These are phyloP conservation scores for Rousettus leschenaultii DNA, from an alignment of 2,113 vertebrate genomes.

Conservation along the genomic window DNA sequence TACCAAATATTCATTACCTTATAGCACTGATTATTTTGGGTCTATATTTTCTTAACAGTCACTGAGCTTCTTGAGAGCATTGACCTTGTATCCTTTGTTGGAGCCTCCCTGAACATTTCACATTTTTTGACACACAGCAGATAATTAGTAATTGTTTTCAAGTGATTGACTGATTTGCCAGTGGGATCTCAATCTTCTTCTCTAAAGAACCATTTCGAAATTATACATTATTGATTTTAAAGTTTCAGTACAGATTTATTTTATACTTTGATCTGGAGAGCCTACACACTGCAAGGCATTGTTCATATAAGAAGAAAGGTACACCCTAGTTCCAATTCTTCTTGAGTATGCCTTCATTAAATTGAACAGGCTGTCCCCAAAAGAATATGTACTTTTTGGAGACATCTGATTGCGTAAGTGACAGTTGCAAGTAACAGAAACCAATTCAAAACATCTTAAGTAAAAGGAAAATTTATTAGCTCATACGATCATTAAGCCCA, in stretches of 20 bases:
- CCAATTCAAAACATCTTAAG: slow-evolving; percentile 22
- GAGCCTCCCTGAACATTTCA: not conserved
- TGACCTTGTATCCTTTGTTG: not conserved
- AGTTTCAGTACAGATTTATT: not conserved
- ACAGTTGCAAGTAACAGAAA: slow-evolving; percentile 34
- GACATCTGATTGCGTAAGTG: not conserved
- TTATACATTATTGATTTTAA: not conserved
- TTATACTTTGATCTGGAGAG: not conserved
- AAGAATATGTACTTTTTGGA: not conserved
- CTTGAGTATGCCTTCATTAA: not conserved
- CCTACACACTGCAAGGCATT: not conserved
- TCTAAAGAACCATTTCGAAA: not conserved
- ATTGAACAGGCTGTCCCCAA: not conserved
- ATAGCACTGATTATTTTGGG: not conserved
- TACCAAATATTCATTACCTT: not conserved
- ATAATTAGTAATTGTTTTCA: not conserved
- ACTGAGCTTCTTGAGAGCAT: not conserved
- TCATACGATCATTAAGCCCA: not conserved
- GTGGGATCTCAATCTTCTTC: not conserved
- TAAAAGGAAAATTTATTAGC: slow-evolving; percentile 14
- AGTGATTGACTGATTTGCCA: not conserved
- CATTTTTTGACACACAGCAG: not conserved
- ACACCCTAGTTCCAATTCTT: not conserved
- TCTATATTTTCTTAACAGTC: not conserved
- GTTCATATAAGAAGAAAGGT: not conserved